These are phyloP conservation scores for Limnephilus lunatus DNA, from an alignment of 2,888 invertebrate genomes.

Conservation along the genomic window DNA sequence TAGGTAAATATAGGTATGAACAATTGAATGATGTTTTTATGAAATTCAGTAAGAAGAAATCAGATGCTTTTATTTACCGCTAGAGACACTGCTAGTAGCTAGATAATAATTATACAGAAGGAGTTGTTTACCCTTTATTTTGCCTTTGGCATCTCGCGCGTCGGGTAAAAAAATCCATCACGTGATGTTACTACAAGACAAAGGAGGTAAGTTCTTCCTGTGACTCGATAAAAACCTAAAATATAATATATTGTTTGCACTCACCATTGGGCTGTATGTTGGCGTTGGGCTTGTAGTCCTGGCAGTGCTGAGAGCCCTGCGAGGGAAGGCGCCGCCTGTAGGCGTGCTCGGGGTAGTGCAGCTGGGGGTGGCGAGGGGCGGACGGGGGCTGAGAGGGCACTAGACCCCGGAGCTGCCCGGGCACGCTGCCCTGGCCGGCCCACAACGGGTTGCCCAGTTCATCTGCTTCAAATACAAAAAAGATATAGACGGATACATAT, in stretches of 20 bases:
- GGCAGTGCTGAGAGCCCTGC: slow-evolving; percentile 75
- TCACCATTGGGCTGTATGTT: slow-evolving; percentile 74
- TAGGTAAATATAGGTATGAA: not conserved
- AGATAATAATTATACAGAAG: too few species aligned
- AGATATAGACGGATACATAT: slow-evolving; percentile 5
- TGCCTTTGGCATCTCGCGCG: too few species aligned
- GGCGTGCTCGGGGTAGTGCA: slow-evolving; percentile 81
- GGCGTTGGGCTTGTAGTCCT: slow-evolving; percentile 81
- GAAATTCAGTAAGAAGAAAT: not conserved
- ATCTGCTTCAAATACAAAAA: slow-evolving; percentile 50
- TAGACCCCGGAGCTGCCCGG: slow-evolving; percentile 85
- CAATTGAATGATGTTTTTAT: not conserved
- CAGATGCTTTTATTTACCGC: not conserved
- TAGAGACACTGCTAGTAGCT: not conserved
- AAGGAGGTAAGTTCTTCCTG: too few species aligned
- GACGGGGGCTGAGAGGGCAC: slow-evolving; percentile 83
- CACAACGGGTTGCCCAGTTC: slow-evolving; percentile 61
- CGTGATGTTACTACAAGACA: too few species aligned
- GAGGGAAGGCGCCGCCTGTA: slow-evolving; percentile 82
- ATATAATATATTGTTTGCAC: slow-evolving; percentile 64
- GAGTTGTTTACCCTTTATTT: not conserved
- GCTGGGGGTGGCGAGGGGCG: slow-evolving; percentile 75
- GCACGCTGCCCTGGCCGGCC: slow-evolving; percentile 77
- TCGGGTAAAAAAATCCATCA: too few species aligned
- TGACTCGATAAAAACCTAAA: too few species aligned